Evolutionary conservation across 2,888 invertebrate genomes (phyloP).

Genomic region (Clistopyga incitator): DNA sequence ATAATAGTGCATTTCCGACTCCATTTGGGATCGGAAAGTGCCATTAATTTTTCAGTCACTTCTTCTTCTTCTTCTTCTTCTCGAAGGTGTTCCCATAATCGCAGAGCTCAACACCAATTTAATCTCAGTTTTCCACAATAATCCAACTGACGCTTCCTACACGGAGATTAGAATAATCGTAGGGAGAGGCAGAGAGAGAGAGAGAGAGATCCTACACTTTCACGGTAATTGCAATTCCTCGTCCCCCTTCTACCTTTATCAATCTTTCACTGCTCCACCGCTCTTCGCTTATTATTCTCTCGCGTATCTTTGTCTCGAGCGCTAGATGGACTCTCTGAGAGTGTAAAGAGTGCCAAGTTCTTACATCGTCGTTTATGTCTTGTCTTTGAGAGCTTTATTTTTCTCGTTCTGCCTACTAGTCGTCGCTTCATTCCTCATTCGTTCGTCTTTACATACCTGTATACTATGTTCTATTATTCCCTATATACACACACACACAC

Average conservation of each 20-base stretch:
- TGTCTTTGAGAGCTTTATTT: conserved; percentile 15
- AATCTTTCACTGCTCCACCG: conserved; percentile 25
- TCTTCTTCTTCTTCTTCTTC: background rate
- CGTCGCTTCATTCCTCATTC: conserved; percentile 23
- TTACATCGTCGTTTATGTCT: conserved; percentile 24
- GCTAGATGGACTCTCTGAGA: background rate
- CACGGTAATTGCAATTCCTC: conserved; percentile 37
- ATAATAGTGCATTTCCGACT: no score
- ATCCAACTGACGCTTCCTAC: conserved; percentile 25
- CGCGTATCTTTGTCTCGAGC: conserved; percentile 8
- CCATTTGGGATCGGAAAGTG: no score
- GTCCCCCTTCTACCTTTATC: conserved; percentile 8
- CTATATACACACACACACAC: background rate
- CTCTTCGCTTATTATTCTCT: background rate
- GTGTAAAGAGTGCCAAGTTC: conserved; percentile 9
- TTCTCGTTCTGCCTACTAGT: background rate
- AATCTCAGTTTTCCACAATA: conserved; percentile 45
- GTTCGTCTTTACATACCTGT: background rate
- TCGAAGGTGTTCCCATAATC: background rate
- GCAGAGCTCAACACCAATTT: background rate
- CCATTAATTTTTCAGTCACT: conserved; percentile 8
- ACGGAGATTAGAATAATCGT: conserved; percentile 19
- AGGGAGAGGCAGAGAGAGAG: no score
- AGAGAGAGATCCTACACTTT: conserved; percentile 26
- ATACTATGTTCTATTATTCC: background rate